Base-by-base conservation (phyloP, 2,888 invertebrate genomes). In the Eucriotettix oculatus region DNA sequence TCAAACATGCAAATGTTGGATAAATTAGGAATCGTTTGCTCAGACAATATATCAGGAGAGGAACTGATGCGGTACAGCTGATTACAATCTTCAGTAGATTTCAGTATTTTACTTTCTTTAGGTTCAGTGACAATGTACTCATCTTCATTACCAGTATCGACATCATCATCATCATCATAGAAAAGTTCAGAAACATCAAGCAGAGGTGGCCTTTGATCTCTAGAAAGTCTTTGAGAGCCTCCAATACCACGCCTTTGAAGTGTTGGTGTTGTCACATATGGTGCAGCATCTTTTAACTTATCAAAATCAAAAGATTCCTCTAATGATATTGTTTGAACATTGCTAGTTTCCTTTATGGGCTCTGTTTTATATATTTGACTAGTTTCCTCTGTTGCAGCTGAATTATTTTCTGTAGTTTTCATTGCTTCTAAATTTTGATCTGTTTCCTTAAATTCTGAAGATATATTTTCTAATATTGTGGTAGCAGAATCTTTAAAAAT, bases 211-310 rank as follows among this genome's bases (percentile, higher is more conserved):
- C 72, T 66, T 56, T 73, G 70, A 16, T 68, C 70, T 63, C 67
- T 69, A 9, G 70, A 60, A 44, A 71, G 65, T 53, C 70, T 68
- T 59, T 72, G 73, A 16, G 74, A 73, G 16, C 70, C 70, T 10
- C 68, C 61, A n/a, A 64, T 56, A 10, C 68, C 70, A 56, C 72
- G 66, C 59, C 73, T 66, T 40, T 70, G 69, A 61, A 71, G 66
- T 42, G 69, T 71, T 10, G 75, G 74, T 17, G 74, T 73, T n/a
- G 73, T 71, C 12, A 73, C 68, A 9, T 48, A 48, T 48, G 48
- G 48, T 12, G 48, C n/a, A 14, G 48, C n/a, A 48, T 29, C 29
- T 29, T 29, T 29, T 29, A 29, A 29, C 29, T 29, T 29, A 29
- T 29, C 29, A 29, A 29, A 29, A 29, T 29, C 29, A 2, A 29